Evolutionary conservation across 2,113 vertebrate species (phyloP).

Genomic region (Promerops cafer): DNA sequence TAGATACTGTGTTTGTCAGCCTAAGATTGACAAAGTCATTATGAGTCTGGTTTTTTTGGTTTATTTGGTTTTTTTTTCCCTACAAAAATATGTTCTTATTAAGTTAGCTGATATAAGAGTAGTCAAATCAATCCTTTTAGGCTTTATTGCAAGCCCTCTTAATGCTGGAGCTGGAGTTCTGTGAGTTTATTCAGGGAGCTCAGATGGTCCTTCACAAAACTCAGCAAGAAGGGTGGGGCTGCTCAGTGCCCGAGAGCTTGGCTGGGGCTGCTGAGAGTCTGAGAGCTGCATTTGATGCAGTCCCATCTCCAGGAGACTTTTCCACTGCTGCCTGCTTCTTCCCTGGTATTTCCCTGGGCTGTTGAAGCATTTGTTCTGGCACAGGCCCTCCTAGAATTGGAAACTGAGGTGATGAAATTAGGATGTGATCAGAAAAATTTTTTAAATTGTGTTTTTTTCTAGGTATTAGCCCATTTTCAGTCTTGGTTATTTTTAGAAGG

Average conservation of each 20-base stretch:
- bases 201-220: neutral
- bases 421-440: neutral
- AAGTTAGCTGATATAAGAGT: neutral
- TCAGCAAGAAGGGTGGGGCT: neutral
- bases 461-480: neutral
- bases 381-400: neutral
- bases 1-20: neutral
- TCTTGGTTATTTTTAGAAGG: neutral
- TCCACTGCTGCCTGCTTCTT: neutral
- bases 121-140: neutral
- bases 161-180: neutral
- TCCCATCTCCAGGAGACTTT: neutral
- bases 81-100: neutral
- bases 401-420: neutral
- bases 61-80: neutral
- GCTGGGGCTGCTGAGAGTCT: neutral
- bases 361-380: neutral
- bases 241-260: neutral
- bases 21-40: neutral
- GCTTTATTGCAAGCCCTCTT: neutral
- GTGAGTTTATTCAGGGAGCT: neutral
- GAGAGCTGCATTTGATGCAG: neutral
- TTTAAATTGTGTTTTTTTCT: neutral
- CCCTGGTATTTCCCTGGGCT: neutral
- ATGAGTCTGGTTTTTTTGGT: neutral